Conservation (phyloP, 2,888 invertebrate genomes). For the Emesis furor region DNA sequence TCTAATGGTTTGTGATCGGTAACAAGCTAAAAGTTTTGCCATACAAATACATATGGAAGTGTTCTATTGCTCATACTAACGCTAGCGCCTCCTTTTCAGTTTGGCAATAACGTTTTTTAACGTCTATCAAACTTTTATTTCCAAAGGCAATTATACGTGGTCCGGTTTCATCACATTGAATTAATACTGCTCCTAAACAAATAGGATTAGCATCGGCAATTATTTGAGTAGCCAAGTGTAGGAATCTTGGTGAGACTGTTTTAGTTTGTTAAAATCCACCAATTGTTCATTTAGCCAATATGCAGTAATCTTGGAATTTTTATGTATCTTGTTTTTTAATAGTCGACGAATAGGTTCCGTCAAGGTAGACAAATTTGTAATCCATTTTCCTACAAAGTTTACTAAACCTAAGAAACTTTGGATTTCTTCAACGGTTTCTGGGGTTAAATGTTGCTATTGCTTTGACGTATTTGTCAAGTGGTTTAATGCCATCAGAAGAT, state of each 20-base stretch:
- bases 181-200: constrained; percentile 63
- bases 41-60: constrained; percentile 65
- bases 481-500: constrained; percentile 73
- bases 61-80: constrained; percentile 74
- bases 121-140: constrained; percentile 68
- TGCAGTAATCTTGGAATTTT: constrained; percentile 57
- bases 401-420: constrained; percentile 69
- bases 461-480: constrained; percentile 65
- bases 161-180: constrained; percentile 55
- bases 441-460: background rate
- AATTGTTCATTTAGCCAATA: constrained; percentile 50
- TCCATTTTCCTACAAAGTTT: constrained; percentile 66
- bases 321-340: constrained; percentile 37
- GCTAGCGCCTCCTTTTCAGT: constrained; percentile 76
- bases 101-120: constrained; percentile 74
- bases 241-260: constrained; percentile 37
- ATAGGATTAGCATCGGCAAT: constrained; percentile 72
- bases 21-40: constrained; percentile 73
- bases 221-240: constrained; percentile 64
- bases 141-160: constrained; percentile 76
- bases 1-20: constrained; percentile 80
- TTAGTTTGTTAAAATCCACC: constrained; percentile 64
- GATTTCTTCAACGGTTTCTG: constrained; percentile 45
- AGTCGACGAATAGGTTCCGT: constrained; percentile 56
- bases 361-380: constrained; percentile 60